Evolutionary conservation across 2,113 vertebrate genomes (phyloP).

Genomic region (Thymallus thymallus): DNA sequence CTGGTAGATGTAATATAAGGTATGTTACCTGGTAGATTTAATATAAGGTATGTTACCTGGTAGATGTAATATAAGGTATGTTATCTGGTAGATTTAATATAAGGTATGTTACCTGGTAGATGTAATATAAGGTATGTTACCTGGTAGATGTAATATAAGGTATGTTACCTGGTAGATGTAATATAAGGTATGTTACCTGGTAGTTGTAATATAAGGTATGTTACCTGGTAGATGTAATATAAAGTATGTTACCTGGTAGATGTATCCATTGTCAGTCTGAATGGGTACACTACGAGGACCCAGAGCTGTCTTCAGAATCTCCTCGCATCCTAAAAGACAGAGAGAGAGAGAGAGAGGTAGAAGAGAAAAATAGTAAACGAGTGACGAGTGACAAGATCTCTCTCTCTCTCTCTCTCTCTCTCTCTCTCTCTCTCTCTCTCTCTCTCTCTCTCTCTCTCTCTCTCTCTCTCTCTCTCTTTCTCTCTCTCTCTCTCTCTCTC

Average conservation of each 20-base stretch:
- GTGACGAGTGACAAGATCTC: background rate
- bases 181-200: background rate
- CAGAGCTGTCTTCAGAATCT: slow-evolving; percentile 8
- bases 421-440: background rate
- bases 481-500: too few relatives aligned
- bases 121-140: too few relatives aligned
- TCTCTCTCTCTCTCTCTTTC: background rate
- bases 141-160: too few relatives aligned
- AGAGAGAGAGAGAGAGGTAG: background rate
- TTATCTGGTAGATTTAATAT: too few relatives aligned
- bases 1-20: too few relatives aligned
- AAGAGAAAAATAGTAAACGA: background rate
- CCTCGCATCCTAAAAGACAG: background rate
- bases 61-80: too few relatives aligned
- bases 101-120: too few relatives aligned
- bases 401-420: background rate
- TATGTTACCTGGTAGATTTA: too few relatives aligned
- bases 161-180: too few relatives aligned
- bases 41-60: too few relatives aligned
- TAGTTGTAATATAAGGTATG: background rate
- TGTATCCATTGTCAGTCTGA: slow-evolving; percentile 9
- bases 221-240: background rate
- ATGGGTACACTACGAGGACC: background rate
- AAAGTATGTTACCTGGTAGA: background rate
- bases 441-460: background rate